Conservation (phyloP, 2,113 vertebrate genomes). For the Oenanthe oenanthe region DNA sequence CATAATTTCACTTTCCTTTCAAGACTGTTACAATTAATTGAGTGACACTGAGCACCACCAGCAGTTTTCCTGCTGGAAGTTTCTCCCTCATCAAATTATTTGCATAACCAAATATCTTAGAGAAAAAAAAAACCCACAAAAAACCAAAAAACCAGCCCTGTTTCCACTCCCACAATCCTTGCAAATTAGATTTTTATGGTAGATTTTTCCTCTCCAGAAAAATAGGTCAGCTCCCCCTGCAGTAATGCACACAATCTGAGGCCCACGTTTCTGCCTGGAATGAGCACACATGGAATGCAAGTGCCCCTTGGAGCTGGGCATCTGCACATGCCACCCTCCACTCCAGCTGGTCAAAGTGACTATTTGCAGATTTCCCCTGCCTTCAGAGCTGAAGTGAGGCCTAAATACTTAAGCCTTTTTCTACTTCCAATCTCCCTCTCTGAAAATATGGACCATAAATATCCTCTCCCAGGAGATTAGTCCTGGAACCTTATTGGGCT, state of each 20-base stretch:
- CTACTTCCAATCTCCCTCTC: constrained; percentile 10
- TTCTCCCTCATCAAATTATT: background rate
- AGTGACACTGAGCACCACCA: background rate
- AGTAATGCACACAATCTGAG: background rate
- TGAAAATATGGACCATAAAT: constrained; percentile 60
- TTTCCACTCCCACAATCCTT: background rate
- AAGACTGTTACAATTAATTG: background rate
- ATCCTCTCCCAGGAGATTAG: constrained; percentile 41
- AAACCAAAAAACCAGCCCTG: background rate
- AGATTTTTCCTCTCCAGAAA: constrained; percentile 10
- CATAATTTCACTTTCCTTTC: background rate
- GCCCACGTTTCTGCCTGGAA: background rate
- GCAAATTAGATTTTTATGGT: constrained; percentile 20
- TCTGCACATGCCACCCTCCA: background rate
- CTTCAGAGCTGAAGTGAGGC: background rate
- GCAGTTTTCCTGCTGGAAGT: background rate
- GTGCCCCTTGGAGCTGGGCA: background rate
- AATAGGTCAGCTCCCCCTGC: constrained; percentile 13
- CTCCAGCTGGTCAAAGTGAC: background rate
- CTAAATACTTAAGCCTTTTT: constrained; percentile 49
- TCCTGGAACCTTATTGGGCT: constrained; percentile 25
- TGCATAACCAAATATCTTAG: background rate
- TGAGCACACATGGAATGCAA: background rate
- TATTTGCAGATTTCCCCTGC: background rate
- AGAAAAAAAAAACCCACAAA: background rate